These are phyloP conservation scores for Brachionus rubens DNA, from an alignment of 1,140 invertebrate species.

Conservation along the genomic window DNA sequence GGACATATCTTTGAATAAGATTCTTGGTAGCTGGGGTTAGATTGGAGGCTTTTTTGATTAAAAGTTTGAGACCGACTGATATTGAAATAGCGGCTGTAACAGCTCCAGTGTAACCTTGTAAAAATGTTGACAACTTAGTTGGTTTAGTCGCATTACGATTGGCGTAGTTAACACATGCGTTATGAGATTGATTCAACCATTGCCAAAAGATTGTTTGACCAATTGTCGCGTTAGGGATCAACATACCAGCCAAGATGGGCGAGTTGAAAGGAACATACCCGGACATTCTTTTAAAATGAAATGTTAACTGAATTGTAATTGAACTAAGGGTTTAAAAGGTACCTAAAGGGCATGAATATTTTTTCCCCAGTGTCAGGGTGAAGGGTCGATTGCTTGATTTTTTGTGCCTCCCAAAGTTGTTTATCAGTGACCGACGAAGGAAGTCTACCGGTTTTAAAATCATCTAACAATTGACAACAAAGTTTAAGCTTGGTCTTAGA, in stretches of 20 bases:
- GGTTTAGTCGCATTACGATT: slow-evolving; percentile 64
- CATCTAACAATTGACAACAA: slow-evolving; percentile 56
- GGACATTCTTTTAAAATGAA: slow-evolving; percentile 50
- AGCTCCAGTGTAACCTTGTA: slow-evolving; percentile 61
- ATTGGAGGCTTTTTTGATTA: slow-evolving; percentile 58
- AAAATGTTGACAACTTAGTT: slow-evolving; percentile 59
- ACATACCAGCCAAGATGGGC: slow-evolving; percentile 62
- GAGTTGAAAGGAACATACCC: slow-evolving; percentile 64
- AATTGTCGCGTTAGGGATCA: slow-evolving; percentile 62
- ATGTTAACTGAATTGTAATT: not conserved
- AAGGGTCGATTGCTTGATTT: slow-evolving; percentile 62
- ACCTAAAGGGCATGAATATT: slow-evolving; percentile 62
- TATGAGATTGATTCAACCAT: slow-evolving; percentile 64
- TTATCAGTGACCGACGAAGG: slow-evolving; percentile 53
- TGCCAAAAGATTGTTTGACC: slow-evolving; percentile 62
- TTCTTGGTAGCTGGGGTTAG: slow-evolving; percentile 59
- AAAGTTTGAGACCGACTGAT: slow-evolving; percentile 58
- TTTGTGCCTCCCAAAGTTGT: slow-evolving; percentile 63
- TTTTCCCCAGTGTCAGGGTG: slow-evolving; percentile 64
- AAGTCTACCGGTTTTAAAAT: slow-evolving; percentile 54
- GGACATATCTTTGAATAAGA: slow-evolving; percentile 63
- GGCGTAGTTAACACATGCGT: slow-evolving; percentile 63
- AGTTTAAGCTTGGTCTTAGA: slow-evolving; percentile 56
- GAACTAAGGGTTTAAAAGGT: not conserved
- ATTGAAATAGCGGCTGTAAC: slow-evolving; percentile 59